phyloP scores from a whole-genome alignment of 2,888 invertebrate genomes.

The Nomada hirtipes region DNA sequence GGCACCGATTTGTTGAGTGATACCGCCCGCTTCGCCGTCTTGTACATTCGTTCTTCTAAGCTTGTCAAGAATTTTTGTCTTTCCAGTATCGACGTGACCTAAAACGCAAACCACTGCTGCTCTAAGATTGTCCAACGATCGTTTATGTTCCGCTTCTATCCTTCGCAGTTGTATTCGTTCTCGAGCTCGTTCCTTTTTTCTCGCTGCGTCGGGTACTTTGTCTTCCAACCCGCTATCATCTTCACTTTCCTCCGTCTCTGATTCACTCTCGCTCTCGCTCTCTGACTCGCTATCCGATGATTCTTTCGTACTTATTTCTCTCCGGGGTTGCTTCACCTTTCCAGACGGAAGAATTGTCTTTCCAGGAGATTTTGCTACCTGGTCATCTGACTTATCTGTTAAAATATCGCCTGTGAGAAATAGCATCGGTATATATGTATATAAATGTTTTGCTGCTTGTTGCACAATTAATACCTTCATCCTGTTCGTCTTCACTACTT shows the following conservation, averaged over 20 bases:
- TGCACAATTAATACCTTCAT: conserved; percentile 73
- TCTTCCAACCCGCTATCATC: conserved; percentile 85
- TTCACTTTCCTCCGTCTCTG: conserved; percentile 86
- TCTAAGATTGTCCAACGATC: conserved; percentile 89
- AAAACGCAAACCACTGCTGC: conserved; percentile 99
- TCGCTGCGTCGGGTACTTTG: conserved; percentile 90
- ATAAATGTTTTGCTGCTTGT: background rate
- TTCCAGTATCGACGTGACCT: conserved; percentile 99
- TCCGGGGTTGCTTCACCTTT: conserved; percentile 59
- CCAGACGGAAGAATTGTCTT: conserved; percentile 28
- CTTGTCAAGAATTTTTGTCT: conserved; percentile 99
- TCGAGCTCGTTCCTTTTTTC: conserved; percentile 89
- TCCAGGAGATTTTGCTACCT: conserved; percentile 67
- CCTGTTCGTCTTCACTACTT: conserved; percentile 87
- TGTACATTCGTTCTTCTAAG: conserved; percentile 95
- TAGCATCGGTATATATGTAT: background rate
- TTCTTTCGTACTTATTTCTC: conserved; percentile 82
- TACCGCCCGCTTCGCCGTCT: conserved; percentile 99
- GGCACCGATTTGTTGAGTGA: conserved; percentile 99
- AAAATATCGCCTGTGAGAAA: background rate
- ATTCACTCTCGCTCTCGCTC: conserved; percentile 85
- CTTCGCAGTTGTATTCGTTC: conserved; percentile 90
- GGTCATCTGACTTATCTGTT: conserved; percentile 78
- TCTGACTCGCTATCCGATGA: conserved; percentile 82
- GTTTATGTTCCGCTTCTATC: conserved; percentile 89